Evolutionary conservation across 2,888 invertebrate genomes (phyloP).

Genomic region (Nomada fabriciana): DNA sequence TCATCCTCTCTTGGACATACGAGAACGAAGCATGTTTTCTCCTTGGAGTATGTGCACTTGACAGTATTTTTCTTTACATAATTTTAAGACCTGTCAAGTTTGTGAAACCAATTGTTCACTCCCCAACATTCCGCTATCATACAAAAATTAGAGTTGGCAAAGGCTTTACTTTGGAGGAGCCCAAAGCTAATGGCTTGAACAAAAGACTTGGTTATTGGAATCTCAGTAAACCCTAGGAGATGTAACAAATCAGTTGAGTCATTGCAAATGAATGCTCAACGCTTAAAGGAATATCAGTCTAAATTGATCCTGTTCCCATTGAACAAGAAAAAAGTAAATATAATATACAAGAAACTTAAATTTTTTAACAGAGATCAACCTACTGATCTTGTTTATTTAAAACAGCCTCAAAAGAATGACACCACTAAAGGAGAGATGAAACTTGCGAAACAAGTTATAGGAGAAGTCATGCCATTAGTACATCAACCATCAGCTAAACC

Average conservation of each 20-base stretch:
- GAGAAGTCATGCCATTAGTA: conserved; percentile 93
- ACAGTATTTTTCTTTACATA: not conserved
- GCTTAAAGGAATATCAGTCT: conserved; percentile 97
- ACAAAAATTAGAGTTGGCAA: conserved; percentile 97
- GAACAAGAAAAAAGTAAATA: conserved; percentile 90
- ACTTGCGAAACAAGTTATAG: conserved; percentile 94
- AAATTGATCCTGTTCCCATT: conserved; percentile 99
- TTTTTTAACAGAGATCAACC: not conserved
- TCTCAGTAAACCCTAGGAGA: too few species aligned
- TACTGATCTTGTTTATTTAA: not conserved
- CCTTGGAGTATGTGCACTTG: not conserved
- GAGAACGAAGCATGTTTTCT: too few species aligned
- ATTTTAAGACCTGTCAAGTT: conserved; percentile 88
- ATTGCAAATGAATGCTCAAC: conserved; percentile 96
- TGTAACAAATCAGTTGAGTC: conserved; percentile 85
- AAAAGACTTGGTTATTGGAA: conserved; percentile 96
- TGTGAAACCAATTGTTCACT: conserved; percentile 95
- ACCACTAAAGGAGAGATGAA: conserved; percentile 96
- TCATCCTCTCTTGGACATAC: too few species aligned
- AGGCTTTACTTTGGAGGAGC: conserved; percentile 97
- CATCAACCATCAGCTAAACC: conserved; percentile 89
- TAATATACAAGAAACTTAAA: not conserved
- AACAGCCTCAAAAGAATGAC: conserved; percentile 91
- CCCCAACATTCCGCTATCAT: conserved; percentile 98
- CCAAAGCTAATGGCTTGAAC: conserved; percentile 96